These are phyloP conservation scores for Camponotus fellah DNA, from an alignment of 2,888 invertebrate species.

Conservation along the genomic window DNA sequence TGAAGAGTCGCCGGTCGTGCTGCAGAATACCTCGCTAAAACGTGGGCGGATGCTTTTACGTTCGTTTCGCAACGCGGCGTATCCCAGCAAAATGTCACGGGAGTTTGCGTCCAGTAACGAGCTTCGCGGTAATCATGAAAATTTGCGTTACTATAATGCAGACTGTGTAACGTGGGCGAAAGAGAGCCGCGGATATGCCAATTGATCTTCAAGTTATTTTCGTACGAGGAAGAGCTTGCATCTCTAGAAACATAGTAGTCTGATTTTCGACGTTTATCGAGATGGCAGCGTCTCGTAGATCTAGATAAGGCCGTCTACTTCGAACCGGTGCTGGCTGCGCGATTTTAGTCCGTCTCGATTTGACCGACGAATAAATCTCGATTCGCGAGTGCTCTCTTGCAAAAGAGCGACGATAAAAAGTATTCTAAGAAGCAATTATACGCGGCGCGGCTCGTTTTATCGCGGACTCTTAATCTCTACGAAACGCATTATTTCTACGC, in stretches of 20 bases:
- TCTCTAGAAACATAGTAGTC: neutral
- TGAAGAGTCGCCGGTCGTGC: constrained; percentile 8
- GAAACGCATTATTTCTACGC: constrained; percentile 51
- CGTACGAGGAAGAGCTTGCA: constrained; percentile 16
- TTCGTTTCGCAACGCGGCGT: constrained; percentile 19
- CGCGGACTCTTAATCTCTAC: constrained; percentile 44
- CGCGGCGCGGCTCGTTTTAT: constrained; percentile 35
- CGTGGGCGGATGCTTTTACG: constrained; percentile 31
- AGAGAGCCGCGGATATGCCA: neutral
- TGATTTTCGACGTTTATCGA: constrained; percentile 26
- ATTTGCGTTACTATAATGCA: constrained; percentile 7
- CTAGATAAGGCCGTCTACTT: constrained; percentile 19
- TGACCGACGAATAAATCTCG: constrained; percentile 46
- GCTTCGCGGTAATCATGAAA: constrained; percentile 29
- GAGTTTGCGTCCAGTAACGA: constrained; percentile 30
- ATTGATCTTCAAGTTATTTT: constrained; percentile 33
- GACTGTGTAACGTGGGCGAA: neutral
- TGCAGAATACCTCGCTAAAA: constrained; percentile 15
- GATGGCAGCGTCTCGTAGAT: constrained; percentile 24
- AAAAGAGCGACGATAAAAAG: constrained; percentile 46
- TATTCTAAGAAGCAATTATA: constrained; percentile 53
- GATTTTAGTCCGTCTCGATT: constrained; percentile 35
- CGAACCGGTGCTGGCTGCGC: constrained; percentile 1
- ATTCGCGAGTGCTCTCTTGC: constrained; percentile 36
- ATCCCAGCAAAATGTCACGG: constrained; percentile 39